Percentiles rank a stretch among this genome's conserved stretches.
Conservation (phyloP, 2,888 invertebrate genomes). For the Panzeria rudis region DNA sequence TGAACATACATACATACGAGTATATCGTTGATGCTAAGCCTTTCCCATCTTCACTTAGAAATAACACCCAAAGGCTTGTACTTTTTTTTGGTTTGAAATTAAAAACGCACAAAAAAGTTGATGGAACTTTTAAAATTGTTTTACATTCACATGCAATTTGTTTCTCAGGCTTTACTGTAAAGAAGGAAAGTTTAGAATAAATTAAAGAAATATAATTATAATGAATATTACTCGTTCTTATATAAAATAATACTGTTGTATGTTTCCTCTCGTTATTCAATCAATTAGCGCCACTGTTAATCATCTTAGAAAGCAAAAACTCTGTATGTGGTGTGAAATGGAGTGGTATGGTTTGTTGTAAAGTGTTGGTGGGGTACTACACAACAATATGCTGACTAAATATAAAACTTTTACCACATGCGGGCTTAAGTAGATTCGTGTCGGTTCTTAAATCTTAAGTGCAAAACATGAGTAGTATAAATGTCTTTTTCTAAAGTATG, state of each 20-base stretch:
- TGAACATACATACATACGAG: neutral
- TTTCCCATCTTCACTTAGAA: neutral
- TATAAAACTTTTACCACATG: conserved; percentile 66
- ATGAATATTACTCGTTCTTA: neutral
- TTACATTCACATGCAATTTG: conserved; percentile 19
- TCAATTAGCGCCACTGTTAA: conserved; percentile 67
- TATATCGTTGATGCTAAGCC: neutral
- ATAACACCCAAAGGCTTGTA: conserved; percentile 25
- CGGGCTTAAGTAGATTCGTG: conserved; percentile 52
- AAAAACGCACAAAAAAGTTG: neutral
- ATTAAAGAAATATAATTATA: conserved; percentile 28
- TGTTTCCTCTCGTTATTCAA: conserved; percentile 39
- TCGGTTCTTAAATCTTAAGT: conserved; percentile 60
- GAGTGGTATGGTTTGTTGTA: neutral
- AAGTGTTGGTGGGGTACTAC: conserved; percentile 11
- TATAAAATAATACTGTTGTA: neutral
- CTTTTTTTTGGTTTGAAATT: conserved; percentile 13
- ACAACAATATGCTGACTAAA: conserved; percentile 8
- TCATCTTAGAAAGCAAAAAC: conserved; percentile 40
- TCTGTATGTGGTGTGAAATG: conserved; percentile 24
- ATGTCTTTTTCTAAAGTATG: conserved; percentile 8
- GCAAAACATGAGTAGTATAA: conserved; percentile 19
- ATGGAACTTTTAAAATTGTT: conserved; percentile 11
- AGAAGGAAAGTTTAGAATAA: neutral
- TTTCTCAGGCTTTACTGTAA: conserved; percentile 13